Conservation (phyloP, 1,140 invertebrate genomes). For the Wiebesia pumilae region DNA sequence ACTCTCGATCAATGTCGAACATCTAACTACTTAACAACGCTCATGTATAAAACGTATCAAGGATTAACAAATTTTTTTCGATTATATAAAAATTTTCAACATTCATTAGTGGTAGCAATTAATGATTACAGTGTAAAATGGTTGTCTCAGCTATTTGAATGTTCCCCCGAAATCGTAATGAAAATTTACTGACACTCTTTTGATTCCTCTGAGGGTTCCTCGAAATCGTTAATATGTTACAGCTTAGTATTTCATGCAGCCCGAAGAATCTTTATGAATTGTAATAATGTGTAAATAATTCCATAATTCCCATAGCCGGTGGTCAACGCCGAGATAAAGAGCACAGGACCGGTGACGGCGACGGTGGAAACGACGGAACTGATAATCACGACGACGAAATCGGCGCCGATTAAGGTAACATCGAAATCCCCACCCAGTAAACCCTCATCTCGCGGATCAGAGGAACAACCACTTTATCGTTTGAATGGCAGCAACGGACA, state of each 20-base stretch:
- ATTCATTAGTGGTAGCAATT: too few relatives aligned
- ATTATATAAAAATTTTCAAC: too few relatives aligned
- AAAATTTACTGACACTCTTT: too few relatives aligned
- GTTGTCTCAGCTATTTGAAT: too few relatives aligned
- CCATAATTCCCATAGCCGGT: conserved; percentile 42
- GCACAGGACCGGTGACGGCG: conserved; percentile 10
- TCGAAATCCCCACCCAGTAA: conserved; percentile 54
- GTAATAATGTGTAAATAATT: not conserved
- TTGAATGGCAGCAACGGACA: conserved; percentile 79
- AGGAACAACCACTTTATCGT: conserved; percentile 77
- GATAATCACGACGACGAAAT: not conserved
- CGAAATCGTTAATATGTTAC: too few relatives aligned
- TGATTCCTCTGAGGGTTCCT: not conserved
- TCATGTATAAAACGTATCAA: too few relatives aligned
- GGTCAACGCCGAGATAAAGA: conserved; percentile 55
- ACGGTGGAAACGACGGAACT: not conserved
- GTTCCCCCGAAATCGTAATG: too few relatives aligned
- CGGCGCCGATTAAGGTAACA: conserved; percentile 56
- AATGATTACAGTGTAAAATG: too few relatives aligned
- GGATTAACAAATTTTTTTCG: too few relatives aligned
- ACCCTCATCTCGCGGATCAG: conserved; percentile 56
- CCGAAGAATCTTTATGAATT: not conserved
- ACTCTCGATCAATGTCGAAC: too few relatives aligned
- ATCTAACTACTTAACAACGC: too few relatives aligned
- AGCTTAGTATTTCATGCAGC: too few relatives aligned